Conservation (phyloP, 2,113 vertebrate genomes). For the Neolamprologus tretocephalus region DNA sequence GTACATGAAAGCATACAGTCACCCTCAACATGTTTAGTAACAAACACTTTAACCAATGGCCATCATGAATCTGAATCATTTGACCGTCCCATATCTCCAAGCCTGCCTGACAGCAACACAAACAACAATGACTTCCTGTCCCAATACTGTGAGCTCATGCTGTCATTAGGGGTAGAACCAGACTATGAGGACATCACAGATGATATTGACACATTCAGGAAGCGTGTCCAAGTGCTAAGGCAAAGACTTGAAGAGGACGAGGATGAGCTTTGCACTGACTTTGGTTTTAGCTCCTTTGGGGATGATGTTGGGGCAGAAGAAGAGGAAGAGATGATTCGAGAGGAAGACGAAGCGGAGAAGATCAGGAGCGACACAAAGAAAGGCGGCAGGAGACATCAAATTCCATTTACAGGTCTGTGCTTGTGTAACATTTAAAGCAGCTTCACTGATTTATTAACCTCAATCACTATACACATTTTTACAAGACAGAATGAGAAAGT, state of each 20-base stretch:
- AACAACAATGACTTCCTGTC: slow-evolving; percentile 77
- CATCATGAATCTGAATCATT: not conserved
- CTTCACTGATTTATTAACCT: not conserved
- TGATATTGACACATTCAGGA: slow-evolving; percentile 26
- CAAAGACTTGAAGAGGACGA: slow-evolving; percentile 67
- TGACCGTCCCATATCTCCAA: not conserved
- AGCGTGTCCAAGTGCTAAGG: slow-evolving; percentile 20
- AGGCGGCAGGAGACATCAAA: slow-evolving; percentile 39
- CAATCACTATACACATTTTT: not conserved
- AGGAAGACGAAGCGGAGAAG: slow-evolving; percentile 43
- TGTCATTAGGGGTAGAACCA: slow-evolving; percentile 72
- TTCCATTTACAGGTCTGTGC: slow-evolving; percentile 81
- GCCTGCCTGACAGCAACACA: not conserved
- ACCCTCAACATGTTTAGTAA: not conserved
- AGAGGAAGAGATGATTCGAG: slow-evolving; percentile 60
- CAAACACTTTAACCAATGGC: not conserved
- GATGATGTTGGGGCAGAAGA: slow-evolving; percentile 18
- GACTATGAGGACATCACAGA: slow-evolving; percentile 40
- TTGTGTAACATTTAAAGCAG: not conserved
- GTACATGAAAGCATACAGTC: not conserved
- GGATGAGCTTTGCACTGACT: slow-evolving; percentile 1
- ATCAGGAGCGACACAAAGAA: not conserved
- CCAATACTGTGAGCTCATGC: slow-evolving; percentile 81
- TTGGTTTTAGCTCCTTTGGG: slow-evolving; percentile 63
- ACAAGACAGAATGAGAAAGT: not conserved